Evolutionary conservation across 2,113 vertebrate species (phyloP).

Genomic region (Marcusenius ussheri): DNA sequence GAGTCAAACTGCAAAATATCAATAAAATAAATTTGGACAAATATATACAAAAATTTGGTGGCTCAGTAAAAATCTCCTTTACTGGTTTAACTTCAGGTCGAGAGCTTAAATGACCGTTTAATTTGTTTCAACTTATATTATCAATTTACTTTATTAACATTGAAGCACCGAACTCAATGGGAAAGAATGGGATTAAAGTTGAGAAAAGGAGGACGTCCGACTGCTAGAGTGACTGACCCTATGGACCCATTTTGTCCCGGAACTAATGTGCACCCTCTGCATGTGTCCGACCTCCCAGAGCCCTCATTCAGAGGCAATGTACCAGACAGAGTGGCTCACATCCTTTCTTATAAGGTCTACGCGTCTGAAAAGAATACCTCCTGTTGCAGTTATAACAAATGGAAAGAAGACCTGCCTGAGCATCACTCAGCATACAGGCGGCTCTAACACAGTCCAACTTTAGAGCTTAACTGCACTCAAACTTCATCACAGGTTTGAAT

Average conservation of each 20-base stretch:
- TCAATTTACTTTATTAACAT: not conserved
- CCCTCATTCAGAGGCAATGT: conserved; percentile 57
- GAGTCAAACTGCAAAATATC: not conserved
- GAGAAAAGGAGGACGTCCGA: conserved; percentile 36
- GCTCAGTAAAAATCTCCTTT: not conserved
- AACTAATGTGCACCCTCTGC: conserved; percentile 13
- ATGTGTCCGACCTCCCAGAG: conserved; percentile 38
- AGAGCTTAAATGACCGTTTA: not conserved
- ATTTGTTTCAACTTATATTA: not conserved
- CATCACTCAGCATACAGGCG: not conserved
- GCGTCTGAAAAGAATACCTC: conserved; percentile 36
- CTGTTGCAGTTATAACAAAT: conserved; percentile 19
- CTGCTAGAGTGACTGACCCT: conserved; percentile 43
- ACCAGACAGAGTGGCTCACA: conserved; percentile 54
- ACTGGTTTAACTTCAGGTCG: not conserved
- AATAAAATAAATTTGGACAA: not conserved
- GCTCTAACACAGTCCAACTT: not conserved
- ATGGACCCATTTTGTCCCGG: conserved; percentile 28
- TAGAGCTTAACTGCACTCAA: not conserved
- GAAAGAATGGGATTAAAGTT: conserved; percentile 29
- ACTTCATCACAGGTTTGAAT: not conserved
- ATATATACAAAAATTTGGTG: not conserved
- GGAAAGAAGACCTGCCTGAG: not conserved
- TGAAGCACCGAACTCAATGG: not conserved
- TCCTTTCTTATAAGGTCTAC: conserved; percentile 42